Base-by-base conservation (phyloP, 2,113 vertebrate species). In the Apistogramma diplotaenia region DNA sequence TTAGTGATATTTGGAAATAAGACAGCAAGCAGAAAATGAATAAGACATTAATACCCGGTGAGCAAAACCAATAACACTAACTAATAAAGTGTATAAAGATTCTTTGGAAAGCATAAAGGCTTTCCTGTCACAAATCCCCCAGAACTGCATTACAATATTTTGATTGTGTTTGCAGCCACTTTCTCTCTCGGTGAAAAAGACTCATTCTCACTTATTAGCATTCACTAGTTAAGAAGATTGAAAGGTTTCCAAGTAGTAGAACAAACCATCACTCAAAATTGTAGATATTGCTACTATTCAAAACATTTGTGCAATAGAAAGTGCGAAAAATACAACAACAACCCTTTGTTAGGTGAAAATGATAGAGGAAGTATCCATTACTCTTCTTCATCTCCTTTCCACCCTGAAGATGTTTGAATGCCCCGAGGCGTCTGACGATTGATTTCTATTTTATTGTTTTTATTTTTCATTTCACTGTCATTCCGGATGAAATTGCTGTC, bases 391-490 rank as follows among this genome's bases (percentile, higher is more conserved):
- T 91, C 87, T 79, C 78, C 84, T 83, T 53, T 79, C n/a, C 58
- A 56, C 55, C 84, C 79, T 86, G 35, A 75, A 89, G 89, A 91
- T 81, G 85, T 84, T 78, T 60, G 33, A 91, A 85, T 23, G 76
- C 88, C 94, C 87, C 0, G 16, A 75, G 92, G 93, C 67, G 35
- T 65, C 67, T 40, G 56, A 72, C 67, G 87, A 95, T 95, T 94
- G 94, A 95, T 94, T 93, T 91, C 56, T 81, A 73, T 91, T 89
- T 92, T 91, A 94, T 93, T 95, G 90, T 94, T 91, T 91, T 90
- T 90, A 87, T 92, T 91, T 88, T 83, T 92, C 89, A 92, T 91
- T 85, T 46, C 74, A 23, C 78, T 74, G 70, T 65, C 81, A 61
- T 70, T 55, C 49, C 72, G 55, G 74, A 83, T 89, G 87, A 91